Evolutionary conservation across 2,113 vertebrate species (phyloP).

Genomic region (Hydropotes inermis): DNA sequence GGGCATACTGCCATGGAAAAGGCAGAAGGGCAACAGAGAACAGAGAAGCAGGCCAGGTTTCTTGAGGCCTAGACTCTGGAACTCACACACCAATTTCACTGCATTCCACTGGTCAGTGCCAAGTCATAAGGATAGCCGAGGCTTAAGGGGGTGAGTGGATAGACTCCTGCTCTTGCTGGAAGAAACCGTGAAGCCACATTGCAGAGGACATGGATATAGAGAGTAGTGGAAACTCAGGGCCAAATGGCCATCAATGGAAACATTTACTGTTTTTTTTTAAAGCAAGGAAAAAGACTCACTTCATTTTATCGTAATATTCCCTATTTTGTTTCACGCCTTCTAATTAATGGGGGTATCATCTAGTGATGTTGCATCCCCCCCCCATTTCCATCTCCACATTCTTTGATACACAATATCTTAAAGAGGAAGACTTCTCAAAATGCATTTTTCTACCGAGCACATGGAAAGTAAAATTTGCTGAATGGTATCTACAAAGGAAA

Average conservation of each 20-base stretch:
- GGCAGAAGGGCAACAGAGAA: not conserved
- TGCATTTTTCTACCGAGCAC: not conserved
- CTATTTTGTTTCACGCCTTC: not conserved
- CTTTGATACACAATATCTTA: constrained; percentile 8
- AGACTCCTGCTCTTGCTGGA: not conserved
- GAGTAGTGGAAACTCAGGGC: not conserved
- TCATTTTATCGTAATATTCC: not conserved
- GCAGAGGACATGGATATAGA: not conserved
- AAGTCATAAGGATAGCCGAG: not conserved
- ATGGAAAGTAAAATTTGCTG: not conserved
- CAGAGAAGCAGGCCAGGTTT: not conserved
- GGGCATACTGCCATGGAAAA: not conserved
- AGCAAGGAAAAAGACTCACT: not conserved
- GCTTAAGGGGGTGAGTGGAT: not conserved
- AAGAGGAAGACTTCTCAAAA: constrained; percentile 39
- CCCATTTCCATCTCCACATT: not conserved
- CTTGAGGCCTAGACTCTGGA: not conserved
- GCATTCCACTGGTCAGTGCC: not conserved
- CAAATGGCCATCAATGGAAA: not conserved
- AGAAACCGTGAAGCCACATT: not conserved
- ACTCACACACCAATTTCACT: not conserved
- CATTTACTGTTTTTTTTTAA: not conserved
- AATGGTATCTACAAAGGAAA: constrained; percentile 29
- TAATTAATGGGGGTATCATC: not conserved
- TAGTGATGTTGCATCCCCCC: not conserved